Evolutionary conservation across 1,140 invertebrate genomes (phyloP), one percentile per base, ranked within the genome.

Genomic region (Heliothis subflexa): DNA sequence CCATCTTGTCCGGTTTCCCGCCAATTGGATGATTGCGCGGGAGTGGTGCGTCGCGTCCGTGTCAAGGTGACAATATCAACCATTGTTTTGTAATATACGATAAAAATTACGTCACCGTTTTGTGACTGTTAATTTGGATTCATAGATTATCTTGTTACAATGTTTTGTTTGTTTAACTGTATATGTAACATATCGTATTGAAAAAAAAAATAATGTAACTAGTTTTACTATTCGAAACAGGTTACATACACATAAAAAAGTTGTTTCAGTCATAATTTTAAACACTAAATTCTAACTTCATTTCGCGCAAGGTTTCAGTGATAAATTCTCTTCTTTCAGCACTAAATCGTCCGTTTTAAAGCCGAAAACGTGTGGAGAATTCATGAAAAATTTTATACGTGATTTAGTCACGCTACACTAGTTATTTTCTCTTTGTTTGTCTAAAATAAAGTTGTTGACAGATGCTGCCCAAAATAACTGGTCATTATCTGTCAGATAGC

Each of bases 1-100:
- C 91, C 89, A 92, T 92, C 73, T 90, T 91, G 89, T 85, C 84
- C 85, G 85, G 80, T 86, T 82, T 85, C 84, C 83, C 85, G 85
- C 78, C 89, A 92, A 92, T 90, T 92, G 90, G 79, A 92, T 91
- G 88, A 92, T 92, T 91, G 90, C 89, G 85, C 85, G 85, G 85
- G 86, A 91, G 83, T 84, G 70, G 72, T 66, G 64, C 28, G 62
- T 14, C 13, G 71, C 76, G 84, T 78, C 79, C 78, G 82, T 89
- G 90, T 91, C 90, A 91, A 92, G 91, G 91, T 90, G 89, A 90
- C 78, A 74, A 72, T 80, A 55, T 78, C 33, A n/a, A 52, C 16
- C 54, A 74, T 74, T 75, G 78, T 75, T 79, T 79, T 68, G 50
- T 70, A 49, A 52, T 59, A 28, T 47, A 68, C 62, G 28, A 57